Percentiles rank a stretch among this genome's conserved stretches.
Evolutionary conservation across 1,140 invertebrate species (phyloP).

Genomic region (Drosophila lacertosa): DNA sequence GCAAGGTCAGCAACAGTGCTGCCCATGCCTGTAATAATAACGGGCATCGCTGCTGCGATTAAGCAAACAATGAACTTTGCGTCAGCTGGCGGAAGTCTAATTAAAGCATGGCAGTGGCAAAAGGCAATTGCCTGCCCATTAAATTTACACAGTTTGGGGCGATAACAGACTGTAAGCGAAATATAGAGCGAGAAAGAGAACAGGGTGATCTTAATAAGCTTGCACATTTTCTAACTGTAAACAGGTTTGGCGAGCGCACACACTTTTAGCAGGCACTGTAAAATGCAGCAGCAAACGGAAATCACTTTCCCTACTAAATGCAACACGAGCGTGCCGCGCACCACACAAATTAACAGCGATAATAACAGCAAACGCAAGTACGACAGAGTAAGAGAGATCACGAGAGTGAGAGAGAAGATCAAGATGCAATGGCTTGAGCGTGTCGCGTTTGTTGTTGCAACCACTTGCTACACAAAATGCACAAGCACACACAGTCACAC

Average conservation of each 20-base stretch:
- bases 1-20: constrained; percentile 24
- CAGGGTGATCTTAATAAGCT: constrained; percentile 14
- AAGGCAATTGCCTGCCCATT: background rate
- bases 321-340: constrained; percentile 18
- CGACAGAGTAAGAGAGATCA: constrained; percentile 13
- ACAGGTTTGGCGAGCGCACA: constrained; percentile 20
- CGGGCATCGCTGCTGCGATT: constrained; percentile 32
- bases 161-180: too few relatives aligned
- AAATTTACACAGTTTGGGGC: too few relatives aligned
- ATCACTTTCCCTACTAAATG: constrained; percentile 53
- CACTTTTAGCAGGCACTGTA: constrained; percentile 23
- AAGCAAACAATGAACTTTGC: constrained; percentile 66
- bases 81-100: constrained; percentile 47
- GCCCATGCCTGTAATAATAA: constrained; percentile 3
- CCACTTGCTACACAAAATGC: constrained; percentile 47
- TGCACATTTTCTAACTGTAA: constrained; percentile 30
- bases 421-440: background rate
- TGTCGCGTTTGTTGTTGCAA: constrained; percentile 41
- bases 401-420: background rate
- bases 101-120: constrained; percentile 18
- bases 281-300: constrained; percentile 36
- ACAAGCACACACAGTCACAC: constrained; percentile 6
- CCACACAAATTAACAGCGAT: constrained; percentile 36
- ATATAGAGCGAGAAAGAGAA: background rate
- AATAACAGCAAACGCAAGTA: constrained; percentile 14